phyloP scores from a whole-genome alignment of 1,140 invertebrate genomes.

The Zaprionus taronus region DNA sequence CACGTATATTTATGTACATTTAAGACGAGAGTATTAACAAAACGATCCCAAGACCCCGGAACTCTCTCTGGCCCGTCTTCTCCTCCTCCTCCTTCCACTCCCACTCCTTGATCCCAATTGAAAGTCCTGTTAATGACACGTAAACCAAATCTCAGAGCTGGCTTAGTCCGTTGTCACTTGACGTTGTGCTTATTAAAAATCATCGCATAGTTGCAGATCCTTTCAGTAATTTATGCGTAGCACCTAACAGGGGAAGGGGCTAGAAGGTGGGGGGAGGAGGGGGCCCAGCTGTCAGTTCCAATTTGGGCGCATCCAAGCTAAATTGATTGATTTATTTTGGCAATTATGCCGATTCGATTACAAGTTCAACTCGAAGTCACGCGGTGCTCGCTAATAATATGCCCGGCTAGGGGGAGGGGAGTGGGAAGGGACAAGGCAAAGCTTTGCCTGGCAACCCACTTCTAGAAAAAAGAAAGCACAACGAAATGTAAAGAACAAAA shows the following conservation, averaged over 20 bases:
- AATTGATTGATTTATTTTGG: conserved; percentile 84
- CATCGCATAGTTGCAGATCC: conserved; percentile 25
- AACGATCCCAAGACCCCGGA: conserved; percentile 9
- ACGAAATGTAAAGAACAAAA: conserved; percentile 29
- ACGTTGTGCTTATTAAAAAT: conserved; percentile 40
- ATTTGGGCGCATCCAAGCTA: conserved; percentile 66
- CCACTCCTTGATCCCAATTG: neutral
- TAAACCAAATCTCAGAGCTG: conserved; percentile 67
- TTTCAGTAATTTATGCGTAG: conserved; percentile 60
- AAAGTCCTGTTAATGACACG: conserved; percentile 61
- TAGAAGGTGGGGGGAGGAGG: neutral
- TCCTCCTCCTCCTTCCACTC: too few relatives aligned
- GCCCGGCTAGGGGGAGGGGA: conserved; percentile 16
- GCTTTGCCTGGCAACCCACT: conserved; percentile 8
- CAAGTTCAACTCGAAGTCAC: conserved; percentile 73
- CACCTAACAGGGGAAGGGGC: conserved; percentile 18
- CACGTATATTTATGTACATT: conserved; percentile 70
- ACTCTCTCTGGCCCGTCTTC: conserved; percentile 5
- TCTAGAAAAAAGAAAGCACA: conserved; percentile 33
- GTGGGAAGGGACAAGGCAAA: neutral
- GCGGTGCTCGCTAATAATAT: conserved; percentile 75
- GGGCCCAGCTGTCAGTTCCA: conserved; percentile 63
- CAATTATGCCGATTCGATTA: conserved; percentile 83
- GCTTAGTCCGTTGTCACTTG: conserved; percentile 9
- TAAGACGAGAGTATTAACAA: conserved; percentile 57